Base-by-base conservation (phyloP, 2,797 vertebrate species). In the Paguma larvata region DNA sequence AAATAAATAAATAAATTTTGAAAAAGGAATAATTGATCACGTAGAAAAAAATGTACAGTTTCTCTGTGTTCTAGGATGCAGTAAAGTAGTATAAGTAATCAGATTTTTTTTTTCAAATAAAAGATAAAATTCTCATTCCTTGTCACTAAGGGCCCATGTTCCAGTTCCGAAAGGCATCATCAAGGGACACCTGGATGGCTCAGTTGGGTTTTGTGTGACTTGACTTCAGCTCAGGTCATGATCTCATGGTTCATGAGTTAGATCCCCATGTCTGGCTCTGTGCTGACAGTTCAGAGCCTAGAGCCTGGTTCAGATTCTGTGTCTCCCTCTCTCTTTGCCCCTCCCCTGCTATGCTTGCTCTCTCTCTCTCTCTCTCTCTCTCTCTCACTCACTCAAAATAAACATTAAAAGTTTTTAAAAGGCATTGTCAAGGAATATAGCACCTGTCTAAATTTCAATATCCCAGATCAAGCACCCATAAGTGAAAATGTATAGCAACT, bases 31-130 rank as follows among this genome's bases (percentile, higher is more conserved):
- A 96, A 97, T 96, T 97, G 25, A 75, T 97, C 73, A 70, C 19
- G 59, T 51, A 85, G 51, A 63, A 34, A 90, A 94, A 97, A 82
- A 85, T 98, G 84, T 84, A 89, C 88, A 97, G 88, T 97, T 92
- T 68, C 88, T 98, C 67, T 88, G 72, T 96, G 96, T 96, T 98
- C 97, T 96, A 85, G 97, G 77, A 97, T 98, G 94, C 62, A 94
- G 83, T 97, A 98, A 98, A 97, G 72, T 94, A 91, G 85, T 95
- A 73, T 72, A 78, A 98, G 70, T 98, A 98, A 89, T 95, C 73
- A 97, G 92, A 97, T 98, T 94, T 97, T 44, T 97, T 98, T 98
- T 98, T 97, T 59, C 96, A 98, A 95, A 95, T 95, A 90, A 93
- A 98, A 93, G 89, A 95, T 89, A 97, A 94, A 98, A 97, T 97